Conservation (phyloP, 2,797 vertebrate species). For the Euphonia xanthogaster region DNA sequence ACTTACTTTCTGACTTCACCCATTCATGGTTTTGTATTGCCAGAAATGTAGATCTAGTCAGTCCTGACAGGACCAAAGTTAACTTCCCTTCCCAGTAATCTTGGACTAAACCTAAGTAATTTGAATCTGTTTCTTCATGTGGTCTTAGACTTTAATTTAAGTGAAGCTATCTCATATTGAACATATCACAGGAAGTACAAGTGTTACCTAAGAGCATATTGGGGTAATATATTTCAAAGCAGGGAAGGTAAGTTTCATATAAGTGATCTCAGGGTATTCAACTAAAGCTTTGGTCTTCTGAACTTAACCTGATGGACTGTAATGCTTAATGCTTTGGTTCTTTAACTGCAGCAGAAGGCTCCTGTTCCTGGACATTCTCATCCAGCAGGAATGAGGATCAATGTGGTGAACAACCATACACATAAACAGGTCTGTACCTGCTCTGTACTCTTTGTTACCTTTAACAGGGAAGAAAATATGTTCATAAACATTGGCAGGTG, state of each 20-base stretch:
- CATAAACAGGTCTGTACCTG: conserved; percentile 73
- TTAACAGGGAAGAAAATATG: not conserved
- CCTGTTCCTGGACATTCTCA: conserved; percentile 65
- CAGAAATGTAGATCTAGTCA: not conserved
- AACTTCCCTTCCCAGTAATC: not conserved
- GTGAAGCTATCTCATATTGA: not conserved
- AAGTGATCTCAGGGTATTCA: not conserved
- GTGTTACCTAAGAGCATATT: not conserved
- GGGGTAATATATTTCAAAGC: not conserved
- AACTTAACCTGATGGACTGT: not conserved
- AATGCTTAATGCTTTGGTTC: conserved; percentile 2
- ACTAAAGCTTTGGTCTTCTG: not conserved
- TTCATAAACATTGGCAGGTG: not conserved
- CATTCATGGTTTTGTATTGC: not conserved
- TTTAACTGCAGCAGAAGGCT: conserved; percentile 74
- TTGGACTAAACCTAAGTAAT: not conserved
- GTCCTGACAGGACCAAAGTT: not conserved
- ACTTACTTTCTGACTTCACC: not conserved
- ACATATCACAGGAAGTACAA: not conserved
- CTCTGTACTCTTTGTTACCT: not conserved
- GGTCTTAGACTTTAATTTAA: not conserved
- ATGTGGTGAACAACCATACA: conserved; percentile 80
- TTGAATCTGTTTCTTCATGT: not conserved
- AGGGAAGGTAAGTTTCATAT: not conserved
- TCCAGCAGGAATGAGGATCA: conserved; percentile 81